A percentile compares a stretch with the other conserved stretches of the same genome.
Conservation (phyloP, 2,113 vertebrate genomes). For the Jacana jacana region DNA sequence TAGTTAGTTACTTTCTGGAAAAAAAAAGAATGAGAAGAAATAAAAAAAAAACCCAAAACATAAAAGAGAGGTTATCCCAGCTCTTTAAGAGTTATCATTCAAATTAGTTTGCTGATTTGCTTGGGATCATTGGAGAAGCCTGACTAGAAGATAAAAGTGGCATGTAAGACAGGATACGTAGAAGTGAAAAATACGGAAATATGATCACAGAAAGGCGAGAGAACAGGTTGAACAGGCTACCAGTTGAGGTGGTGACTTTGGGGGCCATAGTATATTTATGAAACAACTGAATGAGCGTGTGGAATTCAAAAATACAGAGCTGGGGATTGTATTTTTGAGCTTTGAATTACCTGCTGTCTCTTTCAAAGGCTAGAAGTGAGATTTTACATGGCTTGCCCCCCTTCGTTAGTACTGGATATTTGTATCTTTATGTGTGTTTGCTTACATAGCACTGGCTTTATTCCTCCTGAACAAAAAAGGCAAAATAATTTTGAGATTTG, state of each 20-base stretch:
- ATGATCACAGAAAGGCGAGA: neutral
- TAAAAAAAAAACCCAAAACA: neutral
- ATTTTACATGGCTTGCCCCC: neutral
- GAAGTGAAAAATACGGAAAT: conserved; percentile 25
- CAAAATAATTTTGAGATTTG: neutral
- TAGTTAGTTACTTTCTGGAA: neutral
- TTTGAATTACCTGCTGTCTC: neutral
- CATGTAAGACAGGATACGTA: conserved; percentile 2
- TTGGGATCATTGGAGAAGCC: conserved; percentile 53
- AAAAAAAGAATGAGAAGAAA: neutral
- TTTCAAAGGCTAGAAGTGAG: neutral
- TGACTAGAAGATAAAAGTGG: conserved; percentile 16
- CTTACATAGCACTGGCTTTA: neutral
- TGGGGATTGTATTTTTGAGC: neutral
- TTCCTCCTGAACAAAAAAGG: neutral
- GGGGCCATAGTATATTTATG: neutral
- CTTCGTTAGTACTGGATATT: neutral
- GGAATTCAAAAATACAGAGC: neutral
- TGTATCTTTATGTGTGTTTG: neutral
- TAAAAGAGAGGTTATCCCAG: conserved; percentile 9
- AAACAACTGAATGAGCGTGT: neutral
- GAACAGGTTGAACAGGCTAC: conserved; percentile 25
- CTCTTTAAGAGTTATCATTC: conserved; percentile 38
- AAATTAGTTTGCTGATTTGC: conserved; percentile 56
- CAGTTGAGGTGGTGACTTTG: neutral